Evolutionary conservation across 2,113 vertebrate species (phyloP).

Genomic region (Stigmatopora argus): DNA sequence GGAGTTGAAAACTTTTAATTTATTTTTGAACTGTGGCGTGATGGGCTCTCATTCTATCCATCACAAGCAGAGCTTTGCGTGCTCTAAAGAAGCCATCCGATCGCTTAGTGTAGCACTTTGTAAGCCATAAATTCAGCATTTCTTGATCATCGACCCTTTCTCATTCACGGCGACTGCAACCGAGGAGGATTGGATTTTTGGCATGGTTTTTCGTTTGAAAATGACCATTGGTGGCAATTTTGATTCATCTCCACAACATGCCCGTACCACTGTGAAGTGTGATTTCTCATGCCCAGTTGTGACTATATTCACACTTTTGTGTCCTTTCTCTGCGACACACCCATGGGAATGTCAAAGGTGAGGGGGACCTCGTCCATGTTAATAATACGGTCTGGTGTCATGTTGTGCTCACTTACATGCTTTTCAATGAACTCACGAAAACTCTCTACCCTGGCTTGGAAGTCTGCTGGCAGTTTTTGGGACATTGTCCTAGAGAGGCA

Average conservation of each 20-base stretch:
- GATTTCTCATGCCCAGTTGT: not conserved
- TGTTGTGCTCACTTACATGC: slow-evolving; percentile 3
- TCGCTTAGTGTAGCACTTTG: too few relatives aligned
- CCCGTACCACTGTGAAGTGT: too few relatives aligned
- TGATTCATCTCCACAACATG: too few relatives aligned
- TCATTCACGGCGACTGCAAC: not conserved
- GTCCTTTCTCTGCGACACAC: slow-evolving; percentile 1
- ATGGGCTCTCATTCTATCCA: too few relatives aligned
- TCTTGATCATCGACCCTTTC: not conserved
- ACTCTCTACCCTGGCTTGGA: not conserved
- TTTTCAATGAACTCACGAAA: slow-evolving; percentile 5
- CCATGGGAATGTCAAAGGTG: slow-evolving; percentile 1
- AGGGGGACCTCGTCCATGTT: slow-evolving; percentile 2
- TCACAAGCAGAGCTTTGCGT: too few relatives aligned
- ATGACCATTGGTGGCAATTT: too few relatives aligned
- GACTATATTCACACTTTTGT: not conserved
- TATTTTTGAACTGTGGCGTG: too few relatives aligned
- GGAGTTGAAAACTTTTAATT: too few relatives aligned
- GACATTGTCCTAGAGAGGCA: slow-evolving; percentile 1
- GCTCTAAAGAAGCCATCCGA: not conserved
- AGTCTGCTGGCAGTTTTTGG: slow-evolving; percentile 7
- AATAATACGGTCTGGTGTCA: slow-evolving; percentile 3
- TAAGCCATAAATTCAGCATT: too few relatives aligned
- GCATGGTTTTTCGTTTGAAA: too few relatives aligned
- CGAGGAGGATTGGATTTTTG: not conserved